A percentile compares a stretch with the other conserved stretches of the same genome.
phyloP scores from a whole-genome alignment of 2,888 invertebrate genomes.

The Scaptomyza reducta region DNA sequence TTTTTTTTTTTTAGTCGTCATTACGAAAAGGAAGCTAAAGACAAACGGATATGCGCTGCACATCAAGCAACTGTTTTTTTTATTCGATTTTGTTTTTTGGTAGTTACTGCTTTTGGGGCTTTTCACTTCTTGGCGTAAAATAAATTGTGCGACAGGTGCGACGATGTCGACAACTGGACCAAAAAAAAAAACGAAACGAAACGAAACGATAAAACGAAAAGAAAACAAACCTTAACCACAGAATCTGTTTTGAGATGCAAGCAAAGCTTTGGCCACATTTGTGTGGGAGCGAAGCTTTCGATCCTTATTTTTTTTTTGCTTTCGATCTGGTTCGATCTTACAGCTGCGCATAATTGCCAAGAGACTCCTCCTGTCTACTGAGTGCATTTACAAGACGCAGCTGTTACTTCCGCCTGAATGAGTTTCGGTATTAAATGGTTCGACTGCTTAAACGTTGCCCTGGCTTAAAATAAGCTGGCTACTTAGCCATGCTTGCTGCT shows the following conservation, averaged over 20 bases:
- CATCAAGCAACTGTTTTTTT: conserved; percentile 75
- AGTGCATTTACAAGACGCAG: conserved; percentile 63
- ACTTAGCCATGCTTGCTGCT: conserved; percentile 44
- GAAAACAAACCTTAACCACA: conserved; percentile 30
- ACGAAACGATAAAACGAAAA: conserved; percentile 18
- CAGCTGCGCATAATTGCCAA: conserved; percentile 73
- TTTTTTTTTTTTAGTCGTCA: conserved; percentile 62
- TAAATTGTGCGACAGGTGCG: conserved; percentile 79
- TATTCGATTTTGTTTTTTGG: conserved; percentile 31
- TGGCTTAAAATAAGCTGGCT: conserved; percentile 56
- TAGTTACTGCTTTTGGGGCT: conserved; percentile 63
- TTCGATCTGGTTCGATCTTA: conserved; percentile 58
- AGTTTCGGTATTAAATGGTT: conserved; percentile 13
- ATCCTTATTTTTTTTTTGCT: conserved; percentile 39
- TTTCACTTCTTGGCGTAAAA: conserved; percentile 73
- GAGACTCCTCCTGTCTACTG: conserved; percentile 32
- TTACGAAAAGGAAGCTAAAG: conserved; percentile 77
- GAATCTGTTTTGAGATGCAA: conserved; percentile 24
- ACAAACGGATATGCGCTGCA: conserved; percentile 76
- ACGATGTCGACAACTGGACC: conserved; percentile 65
- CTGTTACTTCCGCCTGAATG: conserved; percentile 74
- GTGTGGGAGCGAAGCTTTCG: conserved; percentile 75
- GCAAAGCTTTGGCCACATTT: conserved; percentile 43
- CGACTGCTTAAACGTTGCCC: conserved; percentile 11
- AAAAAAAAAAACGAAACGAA: conserved; percentile 21